These are phyloP conservation scores for Gambusia affinis DNA, from an alignment of 2,113 vertebrate genomes.

Conservation along the genomic window DNA sequence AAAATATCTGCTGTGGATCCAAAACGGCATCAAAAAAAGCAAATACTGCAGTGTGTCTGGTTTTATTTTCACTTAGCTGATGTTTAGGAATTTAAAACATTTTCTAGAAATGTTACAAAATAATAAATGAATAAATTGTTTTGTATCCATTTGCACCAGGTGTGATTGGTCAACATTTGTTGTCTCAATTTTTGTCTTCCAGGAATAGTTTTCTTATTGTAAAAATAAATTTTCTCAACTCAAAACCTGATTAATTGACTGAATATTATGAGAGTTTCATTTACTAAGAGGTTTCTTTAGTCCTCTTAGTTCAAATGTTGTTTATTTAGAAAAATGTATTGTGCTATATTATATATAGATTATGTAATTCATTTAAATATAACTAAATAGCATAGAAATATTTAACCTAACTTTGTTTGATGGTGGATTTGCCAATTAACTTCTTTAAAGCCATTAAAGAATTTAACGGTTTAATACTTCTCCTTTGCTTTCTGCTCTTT, in stretches of 20 bases:
- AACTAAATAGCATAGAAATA: background rate
- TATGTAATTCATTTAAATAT: too few species aligned
- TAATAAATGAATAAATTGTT: background rate
- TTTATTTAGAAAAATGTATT: too few species aligned
- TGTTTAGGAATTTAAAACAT: conserved; percentile 6
- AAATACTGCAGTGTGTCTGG: background rate
- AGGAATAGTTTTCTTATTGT: background rate
- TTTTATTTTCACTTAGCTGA: conserved; percentile 24
- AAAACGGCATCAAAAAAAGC: background rate
- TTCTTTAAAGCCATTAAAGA: too few species aligned
- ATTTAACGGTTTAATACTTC: too few species aligned
- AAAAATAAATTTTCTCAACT: background rate
- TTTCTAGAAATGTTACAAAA: conserved; percentile 6
- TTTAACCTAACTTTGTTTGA: background rate
- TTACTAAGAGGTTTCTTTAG: too few species aligned
- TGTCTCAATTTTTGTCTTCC: background rate
- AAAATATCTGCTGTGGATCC: background rate
- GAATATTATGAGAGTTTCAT: too few species aligned
- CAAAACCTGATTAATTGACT: too few species aligned
- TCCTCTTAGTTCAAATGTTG: too few species aligned
- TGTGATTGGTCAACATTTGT: background rate
- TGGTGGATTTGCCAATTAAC: background rate
- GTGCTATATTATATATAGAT: too few species aligned
- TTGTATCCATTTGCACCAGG: conserved; percentile 12
- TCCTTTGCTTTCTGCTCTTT: too few species aligned